Conservation (phyloP, 2,797 vertebrate species). For the Eulemur albifrons region DNA sequence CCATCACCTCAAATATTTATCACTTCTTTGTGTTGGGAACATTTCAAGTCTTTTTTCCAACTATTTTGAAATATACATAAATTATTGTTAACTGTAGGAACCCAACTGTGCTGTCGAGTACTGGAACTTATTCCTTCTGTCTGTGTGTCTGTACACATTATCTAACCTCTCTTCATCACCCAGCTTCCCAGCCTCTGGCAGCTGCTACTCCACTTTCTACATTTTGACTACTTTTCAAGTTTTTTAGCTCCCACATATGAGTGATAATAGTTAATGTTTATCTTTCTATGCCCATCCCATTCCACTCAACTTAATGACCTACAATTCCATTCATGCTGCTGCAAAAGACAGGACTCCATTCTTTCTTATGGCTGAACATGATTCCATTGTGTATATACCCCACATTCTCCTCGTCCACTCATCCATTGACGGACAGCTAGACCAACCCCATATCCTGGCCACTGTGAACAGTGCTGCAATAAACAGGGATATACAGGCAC, state of each 20-base stretch:
- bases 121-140: background rate
- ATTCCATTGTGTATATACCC: background rate
- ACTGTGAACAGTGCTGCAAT: background rate
- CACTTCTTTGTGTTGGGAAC: background rate
- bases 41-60: background rate
- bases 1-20: background rate
- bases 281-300: background rate
- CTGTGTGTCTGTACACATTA: background rate
- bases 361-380: background rate
- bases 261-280: background rate
- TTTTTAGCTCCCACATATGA: background rate
- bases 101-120: background rate
- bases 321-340: background rate
- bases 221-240: background rate
- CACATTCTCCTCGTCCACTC: background rate
- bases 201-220: background rate
- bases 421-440: too few species aligned
- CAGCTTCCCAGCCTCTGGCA: background rate
- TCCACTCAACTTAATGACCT: background rate
- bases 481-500: background rate
- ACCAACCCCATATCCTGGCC: background rate
- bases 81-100: background rate
- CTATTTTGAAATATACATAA: background rate
- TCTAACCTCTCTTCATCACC: background rate
- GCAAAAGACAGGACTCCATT: background rate